Conservation (phyloP, 1,140 invertebrate genomes). For the Globodera rostochiensis region DNA sequence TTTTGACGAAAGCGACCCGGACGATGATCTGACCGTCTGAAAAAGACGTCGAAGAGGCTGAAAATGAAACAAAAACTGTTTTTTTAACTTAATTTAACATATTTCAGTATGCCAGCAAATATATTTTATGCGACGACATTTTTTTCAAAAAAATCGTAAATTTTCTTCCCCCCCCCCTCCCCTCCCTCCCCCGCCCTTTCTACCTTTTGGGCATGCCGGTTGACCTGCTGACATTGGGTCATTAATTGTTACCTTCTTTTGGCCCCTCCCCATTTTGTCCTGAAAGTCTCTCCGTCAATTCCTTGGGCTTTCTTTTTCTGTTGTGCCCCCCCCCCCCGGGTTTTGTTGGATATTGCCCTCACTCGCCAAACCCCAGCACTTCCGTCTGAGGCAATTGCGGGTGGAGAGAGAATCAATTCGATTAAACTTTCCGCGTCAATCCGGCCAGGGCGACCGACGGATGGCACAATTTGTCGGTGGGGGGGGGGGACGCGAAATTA, state of each 20-base stretch:
- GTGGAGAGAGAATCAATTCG: slow-evolving; percentile 2
- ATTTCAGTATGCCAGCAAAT: too few relatives aligned
- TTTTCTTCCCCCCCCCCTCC: too few relatives aligned
- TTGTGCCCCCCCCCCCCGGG: background rate
- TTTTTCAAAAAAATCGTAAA: too few relatives aligned
- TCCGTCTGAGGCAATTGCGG: background rate
- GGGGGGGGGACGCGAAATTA: background rate
- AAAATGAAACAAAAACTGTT: too few relatives aligned
- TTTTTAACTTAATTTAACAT: too few relatives aligned
- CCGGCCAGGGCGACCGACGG: background rate
- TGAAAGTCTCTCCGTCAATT: background rate
- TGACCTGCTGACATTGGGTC: too few relatives aligned
- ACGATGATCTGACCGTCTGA: slow-evolving; percentile 62
- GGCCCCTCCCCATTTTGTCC: background rate
- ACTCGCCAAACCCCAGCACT: background rate
- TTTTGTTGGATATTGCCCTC: too few relatives aligned
- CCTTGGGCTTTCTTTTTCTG: background rate
- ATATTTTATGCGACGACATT: too few relatives aligned
- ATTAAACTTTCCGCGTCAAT: slow-evolving; percentile 12
- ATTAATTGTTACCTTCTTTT: background rate
- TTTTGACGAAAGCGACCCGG: slow-evolving; percentile 61
- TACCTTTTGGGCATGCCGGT: background rate
- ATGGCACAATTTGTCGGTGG: background rate
- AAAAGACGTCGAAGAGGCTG: background rate
- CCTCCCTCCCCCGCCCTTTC: too few relatives aligned